These are phyloP conservation scores for Anodontia alba DNA, from an alignment of 2,888 invertebrate genomes.

Conservation along the genomic window DNA sequence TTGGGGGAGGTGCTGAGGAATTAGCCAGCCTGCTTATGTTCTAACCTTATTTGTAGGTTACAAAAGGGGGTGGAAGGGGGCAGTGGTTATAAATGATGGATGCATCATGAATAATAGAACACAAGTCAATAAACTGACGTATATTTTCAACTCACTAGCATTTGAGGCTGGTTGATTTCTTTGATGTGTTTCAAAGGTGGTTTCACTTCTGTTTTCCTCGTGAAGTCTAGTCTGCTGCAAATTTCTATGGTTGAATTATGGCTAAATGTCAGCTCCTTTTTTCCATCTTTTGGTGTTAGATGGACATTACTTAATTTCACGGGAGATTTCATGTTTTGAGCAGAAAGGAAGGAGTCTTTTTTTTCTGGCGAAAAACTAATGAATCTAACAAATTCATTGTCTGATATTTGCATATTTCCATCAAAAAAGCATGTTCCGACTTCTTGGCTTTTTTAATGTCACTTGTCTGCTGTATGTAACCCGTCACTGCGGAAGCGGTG, in stretches of 20 bases:
- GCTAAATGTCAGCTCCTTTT: slow-evolving; percentile 9
- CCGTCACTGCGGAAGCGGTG: background rate
- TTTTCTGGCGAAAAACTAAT: slow-evolving; percentile 36
- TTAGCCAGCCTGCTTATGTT: too few species aligned
- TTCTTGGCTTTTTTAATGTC: background rate
- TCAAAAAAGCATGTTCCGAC: slow-evolving; percentile 5
- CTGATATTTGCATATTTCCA: slow-evolving; percentile 16
- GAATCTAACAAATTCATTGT: slow-evolving; percentile 13
- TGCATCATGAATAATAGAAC: too few species aligned
- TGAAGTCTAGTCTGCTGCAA: slow-evolving; percentile 11
- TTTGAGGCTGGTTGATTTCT: background rate
- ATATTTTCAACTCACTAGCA: background rate
- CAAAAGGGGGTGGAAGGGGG: too few species aligned
- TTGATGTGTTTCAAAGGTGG: background rate
- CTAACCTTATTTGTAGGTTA: too few species aligned
- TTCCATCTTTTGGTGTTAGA: slow-evolving; percentile 24
- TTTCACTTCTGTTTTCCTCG: slow-evolving; percentile 3
- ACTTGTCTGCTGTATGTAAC: background rate
- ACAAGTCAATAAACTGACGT: too few species aligned
- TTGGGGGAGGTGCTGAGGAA: too few species aligned
- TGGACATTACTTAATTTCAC: slow-evolving; percentile 15
- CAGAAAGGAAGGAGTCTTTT: slow-evolving; percentile 6
- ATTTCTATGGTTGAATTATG: slow-evolving; percentile 7
- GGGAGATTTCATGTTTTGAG: slow-evolving; percentile 17
- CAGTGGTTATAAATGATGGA: too few species aligned